phyloP scores from a whole-genome alignment of 2,113 vertebrate genomes.

The Hippoglossus stenolepis region DNA sequence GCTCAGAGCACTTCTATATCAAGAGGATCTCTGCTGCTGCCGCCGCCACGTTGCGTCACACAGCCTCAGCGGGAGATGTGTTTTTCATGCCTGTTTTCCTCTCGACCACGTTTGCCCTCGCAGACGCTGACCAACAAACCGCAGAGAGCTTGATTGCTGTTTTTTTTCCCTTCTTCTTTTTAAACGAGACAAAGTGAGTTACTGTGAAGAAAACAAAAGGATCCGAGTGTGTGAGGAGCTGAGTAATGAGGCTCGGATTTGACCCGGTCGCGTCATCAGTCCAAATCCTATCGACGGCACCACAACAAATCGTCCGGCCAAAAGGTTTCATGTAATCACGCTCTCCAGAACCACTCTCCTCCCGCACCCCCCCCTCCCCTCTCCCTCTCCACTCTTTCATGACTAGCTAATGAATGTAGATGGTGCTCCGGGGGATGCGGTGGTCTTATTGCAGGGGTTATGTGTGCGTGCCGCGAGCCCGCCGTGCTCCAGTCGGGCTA shows the following conservation, averaged over 20 bases:
- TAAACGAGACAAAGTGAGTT: constrained; percentile 43
- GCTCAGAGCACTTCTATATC: constrained; percentile 46
- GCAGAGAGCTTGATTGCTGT: constrained; percentile 43
- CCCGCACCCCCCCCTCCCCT: constrained; percentile 5
- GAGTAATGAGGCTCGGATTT: constrained; percentile 51
- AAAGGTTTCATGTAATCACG: constrained; percentile 52
- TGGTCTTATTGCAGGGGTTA: constrained; percentile 75
- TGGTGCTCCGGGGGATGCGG: constrained; percentile 69
- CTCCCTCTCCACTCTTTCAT: constrained; percentile 65
- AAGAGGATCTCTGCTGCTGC: constrained; percentile 22
- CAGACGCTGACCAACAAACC: constrained; percentile 60
- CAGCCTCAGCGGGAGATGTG: constrained; percentile 50
- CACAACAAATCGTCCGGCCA: constrained; percentile 62
- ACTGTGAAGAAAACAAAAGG: constrained; percentile 28
- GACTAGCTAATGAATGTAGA: constrained; percentile 79
- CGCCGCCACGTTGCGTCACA: constrained; percentile 57
- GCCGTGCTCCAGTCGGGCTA: constrained; percentile 48
- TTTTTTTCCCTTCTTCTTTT: neutral
- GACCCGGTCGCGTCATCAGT: constrained; percentile 66
- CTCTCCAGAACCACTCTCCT: constrained; percentile 25
- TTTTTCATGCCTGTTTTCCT: constrained; percentile 53
- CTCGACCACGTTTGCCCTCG: constrained; percentile 39
- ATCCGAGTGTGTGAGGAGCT: constrained; percentile 31
- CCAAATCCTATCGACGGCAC: constrained; percentile 53
- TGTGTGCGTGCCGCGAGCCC: constrained; percentile 57